A percentile compares a stretch with the other conserved stretches of the same genome.
Conservation (phyloP, 1,140 invertebrate genomes). For the Phymastichus coffea region DNA sequence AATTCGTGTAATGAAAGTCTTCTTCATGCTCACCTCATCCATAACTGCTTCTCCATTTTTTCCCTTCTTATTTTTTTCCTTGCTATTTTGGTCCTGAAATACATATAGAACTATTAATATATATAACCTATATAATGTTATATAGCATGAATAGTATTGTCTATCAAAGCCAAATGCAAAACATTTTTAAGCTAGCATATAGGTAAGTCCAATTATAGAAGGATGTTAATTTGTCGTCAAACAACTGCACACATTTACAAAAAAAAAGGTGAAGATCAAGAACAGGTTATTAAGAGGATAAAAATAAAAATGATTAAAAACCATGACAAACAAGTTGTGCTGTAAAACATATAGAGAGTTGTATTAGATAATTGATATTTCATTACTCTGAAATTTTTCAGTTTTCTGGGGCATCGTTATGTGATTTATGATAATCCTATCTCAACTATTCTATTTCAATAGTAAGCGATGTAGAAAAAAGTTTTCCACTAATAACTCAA, state of each 20-base stretch:
- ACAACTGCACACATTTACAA: background rate
- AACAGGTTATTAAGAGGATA: background rate
- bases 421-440: no score
- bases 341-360: no score
- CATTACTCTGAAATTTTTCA: no score
- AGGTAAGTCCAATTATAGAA: background rate
- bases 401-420: no score
- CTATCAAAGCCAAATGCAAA: background rate
- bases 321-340: no score
- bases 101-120: background rate
- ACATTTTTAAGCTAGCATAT: no score
- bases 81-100: constrained; percentile 21
- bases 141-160: background rate
- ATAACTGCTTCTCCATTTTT: constrained; percentile 14
- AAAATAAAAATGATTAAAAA: background rate
- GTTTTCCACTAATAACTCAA: no score
- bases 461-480: no score
- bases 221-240: background rate
- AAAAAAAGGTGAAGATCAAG: background rate
- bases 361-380: no score
- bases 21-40: constrained; percentile 24
- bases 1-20: background rate
- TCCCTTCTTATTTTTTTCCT: constrained; percentile 23
- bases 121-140: no score
- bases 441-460: no score